Evolutionary conservation across 2,797 vertebrate genomes (phyloP).

Genomic region (Myotis pilosus): DNA sequence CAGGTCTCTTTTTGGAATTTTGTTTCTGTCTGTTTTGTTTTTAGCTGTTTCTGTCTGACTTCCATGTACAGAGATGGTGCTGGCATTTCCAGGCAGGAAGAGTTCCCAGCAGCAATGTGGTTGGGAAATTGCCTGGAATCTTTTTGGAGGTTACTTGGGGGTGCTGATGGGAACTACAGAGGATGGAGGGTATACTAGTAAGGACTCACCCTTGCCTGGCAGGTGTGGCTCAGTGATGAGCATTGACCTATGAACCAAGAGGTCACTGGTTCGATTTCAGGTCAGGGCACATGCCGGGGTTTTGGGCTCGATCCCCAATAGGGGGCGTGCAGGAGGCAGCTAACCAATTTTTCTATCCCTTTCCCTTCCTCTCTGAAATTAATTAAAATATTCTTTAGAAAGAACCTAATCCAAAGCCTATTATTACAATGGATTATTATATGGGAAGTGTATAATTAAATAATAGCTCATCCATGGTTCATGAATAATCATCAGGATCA

Average conservation of each 20-base stretch:
- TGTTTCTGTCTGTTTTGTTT: not conserved
- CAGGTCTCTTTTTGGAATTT: not conserved
- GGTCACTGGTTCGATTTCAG: too few relatives aligned
- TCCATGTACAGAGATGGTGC: not conserved
- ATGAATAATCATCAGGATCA: not conserved
- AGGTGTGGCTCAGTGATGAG: too few relatives aligned
- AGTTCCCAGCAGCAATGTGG: not conserved
- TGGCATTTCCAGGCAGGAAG: conserved; percentile 12
- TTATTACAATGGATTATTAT: not conserved
- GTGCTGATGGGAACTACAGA: not conserved
- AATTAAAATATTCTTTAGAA: too few relatives aligned
- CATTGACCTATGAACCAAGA: too few relatives aligned
- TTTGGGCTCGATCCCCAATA: too few relatives aligned
- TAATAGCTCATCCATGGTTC: not conserved
- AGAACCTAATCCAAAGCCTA: not conserved
- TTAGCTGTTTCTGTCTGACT: not conserved
- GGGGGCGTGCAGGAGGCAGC: too few relatives aligned
- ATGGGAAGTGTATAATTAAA: not conserved
- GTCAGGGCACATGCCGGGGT: too few relatives aligned
- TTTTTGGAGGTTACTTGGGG: not conserved
- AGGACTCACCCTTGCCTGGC: not conserved
- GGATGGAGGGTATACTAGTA: not conserved
- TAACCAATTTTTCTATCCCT: too few relatives aligned
- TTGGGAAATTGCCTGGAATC: not conserved
- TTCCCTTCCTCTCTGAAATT: not conserved